A percentile compares a stretch with the other conserved stretches of the same genome.
Conservation (phyloP, 2,113 vertebrate species). For the Machaerirhynchus nigripectus region DNA sequence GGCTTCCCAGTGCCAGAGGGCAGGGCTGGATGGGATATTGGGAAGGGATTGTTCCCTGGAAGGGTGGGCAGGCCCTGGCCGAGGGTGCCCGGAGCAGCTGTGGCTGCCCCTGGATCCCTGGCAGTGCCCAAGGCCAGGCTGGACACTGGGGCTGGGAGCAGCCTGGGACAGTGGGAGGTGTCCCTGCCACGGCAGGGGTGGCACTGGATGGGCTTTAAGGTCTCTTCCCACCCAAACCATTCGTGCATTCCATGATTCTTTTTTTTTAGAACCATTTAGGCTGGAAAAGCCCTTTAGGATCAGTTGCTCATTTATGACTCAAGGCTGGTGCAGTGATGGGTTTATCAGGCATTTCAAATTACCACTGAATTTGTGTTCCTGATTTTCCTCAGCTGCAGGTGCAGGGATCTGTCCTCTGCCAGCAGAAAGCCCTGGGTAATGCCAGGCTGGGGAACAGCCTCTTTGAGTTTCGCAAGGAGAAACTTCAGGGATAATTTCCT, state of each 20-base stretch:
- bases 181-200: neutral
- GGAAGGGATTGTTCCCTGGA: rapidly evolving
- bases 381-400: neutral
- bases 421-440: rapidly evolving
- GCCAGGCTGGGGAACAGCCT: neutral
- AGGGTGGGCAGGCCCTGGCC: rapidly evolving
- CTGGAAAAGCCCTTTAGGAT: neutral
- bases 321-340: neutral
- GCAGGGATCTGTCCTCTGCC: neutral
- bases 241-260: neutral
- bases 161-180: neutral
- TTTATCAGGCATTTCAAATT: neutral
- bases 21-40: neutral
- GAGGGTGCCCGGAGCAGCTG: neutral
- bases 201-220: rapidly evolving
- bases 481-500: neutral
- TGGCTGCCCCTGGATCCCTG: neutral
- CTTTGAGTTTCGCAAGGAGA: neutral
- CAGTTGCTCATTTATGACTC: neutral
- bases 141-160: neutral
- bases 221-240: neutral
- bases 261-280: neutral
- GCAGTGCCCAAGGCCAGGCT: neutral
- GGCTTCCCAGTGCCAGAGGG: neutral
- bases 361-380: neutral